These are phyloP conservation scores for Micrastur ruficollis DNA, from an alignment of 2,797 vertebrate genomes.

Conservation along the genomic window DNA sequence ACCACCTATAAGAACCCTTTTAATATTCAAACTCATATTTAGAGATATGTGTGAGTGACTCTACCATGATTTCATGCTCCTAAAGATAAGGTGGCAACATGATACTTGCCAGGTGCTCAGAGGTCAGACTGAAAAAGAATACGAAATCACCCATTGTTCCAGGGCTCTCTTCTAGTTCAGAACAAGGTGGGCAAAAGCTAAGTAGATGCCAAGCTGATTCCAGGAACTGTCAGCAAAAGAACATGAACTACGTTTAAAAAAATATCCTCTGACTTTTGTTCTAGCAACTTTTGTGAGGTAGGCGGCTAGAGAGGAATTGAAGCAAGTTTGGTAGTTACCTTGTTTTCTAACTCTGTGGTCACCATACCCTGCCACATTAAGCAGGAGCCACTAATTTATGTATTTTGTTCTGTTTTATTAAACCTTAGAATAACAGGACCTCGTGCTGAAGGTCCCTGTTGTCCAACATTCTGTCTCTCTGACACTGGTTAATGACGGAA, in stretches of 20 bases:
- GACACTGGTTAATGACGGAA: not conserved
- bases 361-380: not conserved
- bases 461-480: not conserved
- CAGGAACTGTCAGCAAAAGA: not conserved
- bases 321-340: not conserved
- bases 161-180: constrained; percentile 1
- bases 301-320: not conserved
- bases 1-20: not conserved
- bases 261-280: not conserved
- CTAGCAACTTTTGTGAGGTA: not conserved
- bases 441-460: not conserved
- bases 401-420: not conserved
- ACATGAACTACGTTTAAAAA: not conserved
- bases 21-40: constrained; percentile 25
- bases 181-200: not conserved
- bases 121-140: constrained; percentile 16
- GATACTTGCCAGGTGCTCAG: not conserved
- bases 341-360: not conserved
- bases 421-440: not conserved
- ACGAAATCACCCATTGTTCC: constrained; percentile 19
- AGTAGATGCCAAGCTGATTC: not conserved
- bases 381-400: not conserved
- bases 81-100: constrained; percentile 13
- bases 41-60: not conserved
- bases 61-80: not conserved